Base-by-base conservation (phyloP, 1,140 invertebrate genomes). In the Diabrotica undecimpunctata region DNA sequence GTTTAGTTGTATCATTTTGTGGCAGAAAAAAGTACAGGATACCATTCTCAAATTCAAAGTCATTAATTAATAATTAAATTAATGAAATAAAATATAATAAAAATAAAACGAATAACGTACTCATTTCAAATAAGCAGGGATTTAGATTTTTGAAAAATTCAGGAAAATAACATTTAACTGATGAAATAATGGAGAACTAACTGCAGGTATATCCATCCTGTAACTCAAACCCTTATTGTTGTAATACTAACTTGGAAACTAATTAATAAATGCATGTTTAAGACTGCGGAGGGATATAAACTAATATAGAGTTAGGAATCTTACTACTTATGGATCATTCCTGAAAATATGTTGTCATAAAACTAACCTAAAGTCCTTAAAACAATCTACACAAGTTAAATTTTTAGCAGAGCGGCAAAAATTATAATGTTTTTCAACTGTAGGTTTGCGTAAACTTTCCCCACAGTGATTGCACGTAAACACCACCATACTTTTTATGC, bases 401-500 rank as follows among this genome's bases (percentile, higher is more conserved):
- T 83, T 84, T 67, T 84, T 79, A 14, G 79, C 71, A 3, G 75
- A 78, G 46, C 83, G 69, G 61, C 78, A 79, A 60, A 84, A 86
- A 64, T 85, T 84, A 78, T 95, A 95, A 81, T 97, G 95, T 76
- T 94, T 95, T 66, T 94, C 92, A 5, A 97, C 94, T 79, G 91
- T 88, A 38, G 92, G 91, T 75, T 97, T 97, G 75, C 96, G 94
- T 0, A 97, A 76, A 14, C 91, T 88, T 62, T 95, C 92, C 0
- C 94, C 93, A 78, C 95, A 97, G 68, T 89, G 83, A 73, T 91
- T 91, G 78, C 95, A 98, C 11, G 91, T 93, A 77, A 97, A 97
- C 35, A 94, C 90, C 41, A 96, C 94, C 94, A 97, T n/a, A n/a
- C n/a, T 96, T 72, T 66, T 78, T 46, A 46, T 46, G 6, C 25